A percentile compares a stretch with the other conserved stretches of the same genome.
phyloP scores from a whole-genome alignment of 2,888 invertebrate species.

The Aphelenchoides bicaudatus region DNA sequence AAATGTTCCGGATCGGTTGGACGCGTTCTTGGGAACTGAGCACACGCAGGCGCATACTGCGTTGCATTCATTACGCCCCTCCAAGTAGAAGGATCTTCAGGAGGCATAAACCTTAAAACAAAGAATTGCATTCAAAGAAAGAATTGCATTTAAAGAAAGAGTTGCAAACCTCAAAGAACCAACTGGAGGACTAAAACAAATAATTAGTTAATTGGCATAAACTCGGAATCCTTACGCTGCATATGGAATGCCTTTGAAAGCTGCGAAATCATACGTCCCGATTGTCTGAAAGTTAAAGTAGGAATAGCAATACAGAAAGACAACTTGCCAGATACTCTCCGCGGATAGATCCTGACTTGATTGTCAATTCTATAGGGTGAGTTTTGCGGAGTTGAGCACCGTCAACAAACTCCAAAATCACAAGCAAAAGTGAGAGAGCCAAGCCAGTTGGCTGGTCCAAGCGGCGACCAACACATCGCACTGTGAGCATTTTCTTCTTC shows the following conservation, averaged over 20 bases:
- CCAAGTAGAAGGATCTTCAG: conserved; percentile 59
- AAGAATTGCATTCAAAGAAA: not conserved
- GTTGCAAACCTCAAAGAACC: conserved; percentile 37
- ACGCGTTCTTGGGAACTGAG: conserved; percentile 31
- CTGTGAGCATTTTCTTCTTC: no score
- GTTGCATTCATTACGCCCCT: conserved; percentile 61
- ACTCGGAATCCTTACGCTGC: no score
- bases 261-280: conserved; percentile 54
- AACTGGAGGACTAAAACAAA: conserved; percentile 57
- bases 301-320: not conserved
- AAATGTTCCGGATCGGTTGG: conserved; percentile 37
- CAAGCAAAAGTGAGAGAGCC: not conserved
- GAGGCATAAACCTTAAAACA: conserved; percentile 48
- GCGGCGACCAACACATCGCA: no score
- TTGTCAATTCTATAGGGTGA: conserved; percentile 57
- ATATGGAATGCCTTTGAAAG: conserved; percentile 61
- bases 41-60: conserved; percentile 49
- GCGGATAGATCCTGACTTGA: conserved; percentile 57
- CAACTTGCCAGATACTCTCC: conserved; percentile 53
- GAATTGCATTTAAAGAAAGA: not conserved
- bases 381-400: conserved; percentile 29
- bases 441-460: no score
- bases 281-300: conserved; percentile 38
- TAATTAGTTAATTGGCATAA: no score
- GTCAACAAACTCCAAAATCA: not conserved